These are phyloP conservation scores for Pipistrellus nathusii DNA, from an alignment of 2,797 vertebrate species.

Conservation along the genomic window DNA sequence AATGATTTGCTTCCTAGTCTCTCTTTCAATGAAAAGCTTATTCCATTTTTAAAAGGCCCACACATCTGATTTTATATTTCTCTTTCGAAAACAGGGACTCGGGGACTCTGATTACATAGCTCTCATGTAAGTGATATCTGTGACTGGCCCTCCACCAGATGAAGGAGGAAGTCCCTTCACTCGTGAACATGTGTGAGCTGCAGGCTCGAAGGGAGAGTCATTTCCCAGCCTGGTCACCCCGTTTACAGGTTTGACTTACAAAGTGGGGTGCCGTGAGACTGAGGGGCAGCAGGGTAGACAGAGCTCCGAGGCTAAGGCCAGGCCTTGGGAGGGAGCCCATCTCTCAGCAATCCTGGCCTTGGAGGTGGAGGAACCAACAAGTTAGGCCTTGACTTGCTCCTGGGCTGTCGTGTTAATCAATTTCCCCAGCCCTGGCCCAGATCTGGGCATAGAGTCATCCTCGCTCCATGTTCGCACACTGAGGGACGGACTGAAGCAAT, in stretches of 20 bases:
- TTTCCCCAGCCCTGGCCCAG: background rate
- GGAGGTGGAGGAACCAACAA: background rate
- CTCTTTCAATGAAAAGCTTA: slow-evolving; percentile 51
- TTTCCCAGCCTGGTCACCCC: background rate
- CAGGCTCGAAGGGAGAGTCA: background rate
- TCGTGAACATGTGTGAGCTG: background rate
- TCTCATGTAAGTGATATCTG: background rate
- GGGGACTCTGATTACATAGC: background rate
- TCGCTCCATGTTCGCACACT: background rate
- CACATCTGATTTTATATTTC: background rate
- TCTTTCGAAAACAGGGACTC: background rate
- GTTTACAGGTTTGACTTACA: background rate
- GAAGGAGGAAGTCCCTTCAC: background rate
- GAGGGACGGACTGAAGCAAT: background rate
- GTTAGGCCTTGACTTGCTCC: background rate
- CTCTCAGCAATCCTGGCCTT: background rate
- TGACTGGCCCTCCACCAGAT: background rate
- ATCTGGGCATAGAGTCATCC: background rate
- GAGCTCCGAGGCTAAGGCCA: background rate
- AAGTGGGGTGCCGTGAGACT: background rate
- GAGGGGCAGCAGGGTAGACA: background rate
- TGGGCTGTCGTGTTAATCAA: too few relatives aligned
- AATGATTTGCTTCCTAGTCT: background rate
- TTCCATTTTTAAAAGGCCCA: background rate
- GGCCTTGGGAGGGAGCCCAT: background rate